Evolutionary conservation across 2,113 vertebrate genomes (phyloP).

Genomic region (Psittacara wagleri): DNA sequence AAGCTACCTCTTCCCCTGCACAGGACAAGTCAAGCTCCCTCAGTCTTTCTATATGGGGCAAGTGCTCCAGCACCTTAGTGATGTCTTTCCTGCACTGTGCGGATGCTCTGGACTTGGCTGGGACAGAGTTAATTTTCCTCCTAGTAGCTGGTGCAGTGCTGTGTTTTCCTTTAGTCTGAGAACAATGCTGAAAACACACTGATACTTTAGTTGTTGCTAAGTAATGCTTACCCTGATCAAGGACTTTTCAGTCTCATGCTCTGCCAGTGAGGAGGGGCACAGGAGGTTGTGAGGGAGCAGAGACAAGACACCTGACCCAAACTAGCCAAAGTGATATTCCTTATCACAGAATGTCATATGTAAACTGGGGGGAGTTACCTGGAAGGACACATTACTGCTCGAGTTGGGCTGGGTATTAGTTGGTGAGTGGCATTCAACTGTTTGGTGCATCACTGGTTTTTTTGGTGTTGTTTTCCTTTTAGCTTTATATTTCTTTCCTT

Average conservation of each 20-base stretch:
- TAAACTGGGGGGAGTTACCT: neutral
- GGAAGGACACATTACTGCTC: neutral
- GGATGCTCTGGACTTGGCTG: neutral
- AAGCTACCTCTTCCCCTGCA: neutral
- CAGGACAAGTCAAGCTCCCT: fast-evolving
- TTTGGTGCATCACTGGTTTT: neutral
- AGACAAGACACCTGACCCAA: neutral
- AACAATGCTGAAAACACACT: neutral
- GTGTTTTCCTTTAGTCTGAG: neutral
- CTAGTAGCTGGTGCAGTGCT: neutral
- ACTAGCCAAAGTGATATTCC: neutral
- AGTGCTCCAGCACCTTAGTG: neutral
- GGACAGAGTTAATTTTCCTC: neutral
- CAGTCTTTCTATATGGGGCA: neutral
- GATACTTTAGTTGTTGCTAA: neutral
- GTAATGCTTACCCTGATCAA: neutral
- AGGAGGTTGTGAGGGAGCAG: neutral
- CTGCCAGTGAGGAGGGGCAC: neutral
- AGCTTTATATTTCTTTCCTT: neutral
- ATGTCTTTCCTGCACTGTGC: neutral
- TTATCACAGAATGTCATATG: neutral
- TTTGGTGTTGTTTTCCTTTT: neutral
- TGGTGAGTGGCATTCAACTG: neutral
- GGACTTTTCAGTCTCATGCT: neutral
- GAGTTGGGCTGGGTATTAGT: neutral